Base-by-base conservation (phyloP, 2,888 invertebrate genomes). In the Drosophila silvestris region DNA sequence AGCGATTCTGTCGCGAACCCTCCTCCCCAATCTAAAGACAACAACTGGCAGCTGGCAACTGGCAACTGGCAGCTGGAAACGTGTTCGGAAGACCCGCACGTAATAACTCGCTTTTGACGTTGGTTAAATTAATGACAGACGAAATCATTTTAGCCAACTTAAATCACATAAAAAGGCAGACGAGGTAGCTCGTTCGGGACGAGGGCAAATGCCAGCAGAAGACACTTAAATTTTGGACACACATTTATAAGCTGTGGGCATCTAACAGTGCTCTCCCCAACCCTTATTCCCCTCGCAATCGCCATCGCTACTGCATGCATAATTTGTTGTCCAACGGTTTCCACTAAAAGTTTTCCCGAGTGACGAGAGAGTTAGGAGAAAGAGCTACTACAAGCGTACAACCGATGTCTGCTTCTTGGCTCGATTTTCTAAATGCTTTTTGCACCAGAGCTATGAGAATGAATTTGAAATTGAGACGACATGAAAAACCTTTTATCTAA, bases 401-500 rank as follows among this genome's bases (percentile, higher is more conserved):
- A 39, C 65, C 32, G 65, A 70, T 60, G 54, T 60, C 44, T 47
- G 39, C 28, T 57, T 41, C 51, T 47, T 28, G 50, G 6, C n/a
- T 26, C 52, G 37, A 47, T 33, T 52, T 76, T 50, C 47, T 70
- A 77, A 70, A 63, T 71, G 66, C 70, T 68, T 81, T 75, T 81
- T 81, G 75, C 78, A 78, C 71, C 69, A 72, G 26, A 54, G n/a
- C 79, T 66, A 56, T 76, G 76, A 76, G 79, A 79, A 79, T 69
- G 80, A 69, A 77, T 82, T 80, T 74, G 72, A 89, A 88, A 88
- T 89, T 81, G 83, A 88, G 85, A 87, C 73, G 80, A 88, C 87
- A 88, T 88, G 87, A 79, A 88, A 88, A 88, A 88, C 87, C 87
- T 88, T 88, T 88, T 88, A 88, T 88, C 89, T 81, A 83, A 87